These are phyloP conservation scores for Syndactyla subalaris DNA, from an alignment of 2,797 vertebrate genomes.

Conservation along the genomic window DNA sequence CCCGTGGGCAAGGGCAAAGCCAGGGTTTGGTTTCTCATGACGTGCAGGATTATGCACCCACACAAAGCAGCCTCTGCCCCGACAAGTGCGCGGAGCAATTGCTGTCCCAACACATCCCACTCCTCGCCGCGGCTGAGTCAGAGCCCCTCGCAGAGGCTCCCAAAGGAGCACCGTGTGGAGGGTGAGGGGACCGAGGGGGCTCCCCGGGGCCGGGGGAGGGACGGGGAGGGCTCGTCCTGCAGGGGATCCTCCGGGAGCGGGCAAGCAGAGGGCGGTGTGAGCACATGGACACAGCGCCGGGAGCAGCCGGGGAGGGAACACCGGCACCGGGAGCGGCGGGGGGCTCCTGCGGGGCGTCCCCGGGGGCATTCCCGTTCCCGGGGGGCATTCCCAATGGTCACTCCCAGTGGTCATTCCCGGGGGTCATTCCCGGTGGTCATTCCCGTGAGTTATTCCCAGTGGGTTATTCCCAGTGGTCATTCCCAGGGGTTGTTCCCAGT, in stretches of 20 bases:
- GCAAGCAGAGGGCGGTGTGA: conserved; percentile 45
- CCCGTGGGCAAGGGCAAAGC: conserved; percentile 50
- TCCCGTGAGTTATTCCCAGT: too few species aligned
- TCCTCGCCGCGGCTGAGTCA: conserved; percentile 12
- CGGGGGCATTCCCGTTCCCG: too few species aligned
- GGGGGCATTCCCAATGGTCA: neutral
- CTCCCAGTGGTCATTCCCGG: too few species aligned
- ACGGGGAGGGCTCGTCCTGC: neutral
- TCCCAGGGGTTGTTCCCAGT: too few species aligned
- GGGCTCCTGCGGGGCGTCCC: too few species aligned
- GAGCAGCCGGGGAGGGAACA: too few species aligned
- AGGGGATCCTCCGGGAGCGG: neutral
- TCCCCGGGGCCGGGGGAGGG: too few species aligned
- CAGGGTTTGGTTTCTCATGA: conserved; percentile 28
- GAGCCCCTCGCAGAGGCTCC: neutral
- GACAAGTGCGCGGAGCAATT: neutral
- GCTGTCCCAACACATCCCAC: conserved; percentile 54
- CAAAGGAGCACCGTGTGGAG: neutral
- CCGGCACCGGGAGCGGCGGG: neutral
- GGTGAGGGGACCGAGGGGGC: neutral
- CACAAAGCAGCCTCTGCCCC: conserved; percentile 50
- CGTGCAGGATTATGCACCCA: conserved; percentile 5
- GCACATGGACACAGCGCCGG: neutral
- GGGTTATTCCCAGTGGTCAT: too few species aligned
- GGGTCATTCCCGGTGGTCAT: too few species aligned